Evolutionary conservation across 2,888 invertebrate genomes (phyloP).

Genomic region (Ophonus ardosiacus): DNA sequence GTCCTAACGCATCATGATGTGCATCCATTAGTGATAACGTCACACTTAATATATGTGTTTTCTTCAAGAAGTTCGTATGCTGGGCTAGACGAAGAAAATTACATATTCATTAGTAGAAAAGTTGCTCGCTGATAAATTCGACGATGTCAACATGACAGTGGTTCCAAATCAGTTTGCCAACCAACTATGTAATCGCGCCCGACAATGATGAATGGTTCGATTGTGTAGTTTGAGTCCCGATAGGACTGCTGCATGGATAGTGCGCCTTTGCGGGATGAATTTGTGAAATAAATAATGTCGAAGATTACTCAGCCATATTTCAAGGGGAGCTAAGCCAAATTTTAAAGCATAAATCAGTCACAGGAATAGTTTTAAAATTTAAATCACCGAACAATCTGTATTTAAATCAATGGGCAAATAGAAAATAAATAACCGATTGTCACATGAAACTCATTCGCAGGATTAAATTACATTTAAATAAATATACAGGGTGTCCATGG

Average conservation of each 20-base stretch:
- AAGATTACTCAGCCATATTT: slow-evolving; percentile 33
- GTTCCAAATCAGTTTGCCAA: slow-evolving; percentile 56
- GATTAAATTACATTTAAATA: too few species aligned
- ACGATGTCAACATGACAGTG: slow-evolving; percentile 54
- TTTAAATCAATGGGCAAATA: not conserved
- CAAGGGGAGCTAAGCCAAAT: slow-evolving; percentile 1
- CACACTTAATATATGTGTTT: slow-evolving; percentile 57
- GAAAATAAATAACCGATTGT: too few species aligned
- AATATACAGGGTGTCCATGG: too few species aligned
- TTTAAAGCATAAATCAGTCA: not conserved
- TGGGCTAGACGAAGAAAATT: slow-evolving; percentile 38
- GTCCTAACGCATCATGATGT: slow-evolving; percentile 48
- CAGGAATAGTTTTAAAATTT: not conserved
- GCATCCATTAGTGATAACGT: slow-evolving; percentile 58
- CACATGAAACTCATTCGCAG: too few species aligned
- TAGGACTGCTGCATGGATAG: not conserved
- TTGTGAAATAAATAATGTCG: slow-evolving; percentile 21
- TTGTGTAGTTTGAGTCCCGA: slow-evolving; percentile 38
- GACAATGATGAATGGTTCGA: slow-evolving; percentile 49
- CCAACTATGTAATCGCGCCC: slow-evolving; percentile 25
- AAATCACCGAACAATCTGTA: not conserved
- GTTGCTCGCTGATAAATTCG: slow-evolving; percentile 39
- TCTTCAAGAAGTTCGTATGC: slow-evolving; percentile 45
- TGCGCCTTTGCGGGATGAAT: not conserved
- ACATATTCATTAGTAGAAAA: slow-evolving; percentile 57